Base-by-base conservation (phyloP, 2,113 vertebrate species). In the Gorsachius goisagi region DNA sequence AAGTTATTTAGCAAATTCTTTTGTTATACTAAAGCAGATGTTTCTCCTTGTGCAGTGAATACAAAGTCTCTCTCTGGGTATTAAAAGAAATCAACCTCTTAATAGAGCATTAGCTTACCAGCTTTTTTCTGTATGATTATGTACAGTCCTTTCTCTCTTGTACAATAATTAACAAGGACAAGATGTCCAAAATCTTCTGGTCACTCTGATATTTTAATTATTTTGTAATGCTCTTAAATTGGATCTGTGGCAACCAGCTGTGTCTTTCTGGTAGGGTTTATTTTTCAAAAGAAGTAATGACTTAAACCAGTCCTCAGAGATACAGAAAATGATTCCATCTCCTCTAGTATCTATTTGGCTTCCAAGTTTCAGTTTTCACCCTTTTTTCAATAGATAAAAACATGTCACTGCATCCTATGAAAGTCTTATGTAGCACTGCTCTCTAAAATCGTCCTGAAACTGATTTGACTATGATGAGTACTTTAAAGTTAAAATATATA, bases 181-280 rank as follows among this genome's bases (percentile, higher is more conserved):
- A 45, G 14, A 72, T n/a, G 15, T 23, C 27, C 22, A 72, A 88
- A 74, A 64, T 23, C 18, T 77, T 5, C 15, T 39, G 18, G 5
- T 50, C 14, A 75, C 27, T 20, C 12, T 56, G 26, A 49, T 67
- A 52, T 72, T 87, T 66, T 60, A 56, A 27, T 58, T 74, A 58
- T 39, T 89, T 59, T 74, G 14, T 15, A 45, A 63, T 67, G 11
- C 2, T 78, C 74, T 59, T 74, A 39, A 75, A 66, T 21, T 56
- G 11, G 5, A 62, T 44, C 5, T 67, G 15, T 66, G 72, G 16
- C 16, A 87, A 37, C 27, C 19, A 80, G 15, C 28, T 67, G 14
- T 6, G 86, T 74, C n/a, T 60, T 74, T 47, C 62, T 53, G 22
- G 4, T 0, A 0, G 26, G 2, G 2, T 75, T 79, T 33, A 19